Evolutionary conservation across 2,888 invertebrate species (phyloP).

Genomic region (Podabrus alpinus): DNA sequence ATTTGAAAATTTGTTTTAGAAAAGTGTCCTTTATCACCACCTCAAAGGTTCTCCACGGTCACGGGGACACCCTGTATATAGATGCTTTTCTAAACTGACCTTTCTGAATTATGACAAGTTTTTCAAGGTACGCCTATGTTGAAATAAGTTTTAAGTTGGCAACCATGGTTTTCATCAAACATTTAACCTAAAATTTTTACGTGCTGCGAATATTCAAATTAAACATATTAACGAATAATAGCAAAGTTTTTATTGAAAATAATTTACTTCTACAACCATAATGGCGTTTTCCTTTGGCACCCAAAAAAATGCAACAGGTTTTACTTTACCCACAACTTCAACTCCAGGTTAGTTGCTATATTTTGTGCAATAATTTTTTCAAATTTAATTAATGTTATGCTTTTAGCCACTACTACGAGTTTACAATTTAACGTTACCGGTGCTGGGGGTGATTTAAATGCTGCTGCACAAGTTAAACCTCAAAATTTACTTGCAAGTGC

Average conservation of each 20-base stretch:
- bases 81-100: too few species aligned
- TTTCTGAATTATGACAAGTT: background rate
- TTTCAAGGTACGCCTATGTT: background rate
- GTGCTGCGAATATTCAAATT: background rate
- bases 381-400: background rate
- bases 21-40: too few species aligned
- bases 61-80: too few species aligned
- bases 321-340: slow-evolving; percentile 50
- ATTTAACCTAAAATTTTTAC: background rate
- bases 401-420: background rate
- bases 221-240: background rate
- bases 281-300: slow-evolving; percentile 47
- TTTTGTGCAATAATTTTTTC: background rate
- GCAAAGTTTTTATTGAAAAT: background rate
- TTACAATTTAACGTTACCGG: background rate
- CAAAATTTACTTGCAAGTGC: slow-evolving; percentile 8
- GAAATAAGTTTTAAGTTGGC: background rate
- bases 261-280: background rate
- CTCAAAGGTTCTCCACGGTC: too few species aligned
- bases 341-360: slow-evolving; percentile 38
- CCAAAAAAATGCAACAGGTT: slow-evolving; percentile 44
- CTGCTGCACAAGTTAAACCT: slow-evolving; percentile 1
- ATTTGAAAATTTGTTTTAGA: too few species aligned
- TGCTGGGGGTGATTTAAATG: slow-evolving; percentile 1
- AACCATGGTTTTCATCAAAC: background rate